Evolutionary conservation across 2,113 vertebrate species (phyloP), one percentile per base, ranked within the genome.

Genomic region (Trematocara variabile): DNA sequence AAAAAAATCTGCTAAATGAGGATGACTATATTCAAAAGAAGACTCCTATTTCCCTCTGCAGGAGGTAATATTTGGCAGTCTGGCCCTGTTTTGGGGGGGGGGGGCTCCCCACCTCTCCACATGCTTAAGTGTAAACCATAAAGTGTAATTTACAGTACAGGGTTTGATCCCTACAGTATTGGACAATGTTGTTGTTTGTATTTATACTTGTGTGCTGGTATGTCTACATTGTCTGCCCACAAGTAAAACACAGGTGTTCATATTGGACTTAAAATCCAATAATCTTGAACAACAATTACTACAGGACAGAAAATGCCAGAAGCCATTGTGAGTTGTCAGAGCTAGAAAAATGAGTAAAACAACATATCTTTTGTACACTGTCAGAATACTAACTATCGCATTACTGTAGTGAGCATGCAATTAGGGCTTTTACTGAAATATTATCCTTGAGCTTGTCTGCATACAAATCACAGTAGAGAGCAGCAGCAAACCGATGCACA

Each of bases 101-200:
- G 10, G 2, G 2, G 5, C 13, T 73, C 8, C 13, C 13, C 39
- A 0, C 0, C 20, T 28, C 8, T 25, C 39, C 22, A 46, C 39
- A 73, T 10, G 4, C 39, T 46, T 46, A 28, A 73, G 39, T 73
- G 39, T 46, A 73, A 73, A 48, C 14, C 1, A 48, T 3, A 48
- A 73, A 28, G 41, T 22, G 7, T 48, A 48, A 73, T 73, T 73
- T 73, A 46, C 41, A 73, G 14, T 48, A 5, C 41, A 30, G 13
- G 2, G 22, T 48, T 75, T 2, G 6, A 28, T 48, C 22, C 14
- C 22, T 10, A 11, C 22, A 48, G 41, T 3, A 48, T 1, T 48
- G 5, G 13, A 30, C 68, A 75, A 6, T 48, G 68, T 75, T 18
- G 14, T 48, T 75, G 9, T 30, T 75, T n/a, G 68, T 7, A 48